These are phyloP conservation scores for Takifugu flavidus DNA, from an alignment of 2,113 vertebrate genomes.

Conservation along the genomic window DNA sequence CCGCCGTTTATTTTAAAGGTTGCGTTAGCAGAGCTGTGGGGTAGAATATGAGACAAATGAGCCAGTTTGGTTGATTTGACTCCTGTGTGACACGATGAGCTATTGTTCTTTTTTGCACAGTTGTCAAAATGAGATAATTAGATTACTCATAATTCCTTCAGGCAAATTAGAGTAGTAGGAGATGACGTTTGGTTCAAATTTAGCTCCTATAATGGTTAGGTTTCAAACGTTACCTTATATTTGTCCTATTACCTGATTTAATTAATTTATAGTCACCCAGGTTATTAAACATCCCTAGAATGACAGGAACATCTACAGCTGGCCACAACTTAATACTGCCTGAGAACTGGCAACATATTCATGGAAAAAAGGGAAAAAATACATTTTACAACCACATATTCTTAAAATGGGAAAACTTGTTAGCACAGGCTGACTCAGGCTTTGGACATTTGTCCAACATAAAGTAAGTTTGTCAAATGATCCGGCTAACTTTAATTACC, in stretches of 20 bases:
- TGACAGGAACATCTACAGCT: too few species aligned
- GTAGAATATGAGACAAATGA: background rate
- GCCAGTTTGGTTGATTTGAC: conserved; percentile 2
- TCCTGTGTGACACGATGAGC: background rate
- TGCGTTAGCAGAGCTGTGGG: conserved; percentile 5
- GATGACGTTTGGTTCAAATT: too few species aligned
- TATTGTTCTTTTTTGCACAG: background rate
- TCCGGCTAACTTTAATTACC: conserved; percentile 9
- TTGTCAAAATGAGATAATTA: background rate
- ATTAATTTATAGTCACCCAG: too few species aligned
- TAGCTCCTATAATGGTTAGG: too few species aligned
- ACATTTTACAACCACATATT: conserved; percentile 32
- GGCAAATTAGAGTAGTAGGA: too few species aligned
- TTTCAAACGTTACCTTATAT: too few species aligned
- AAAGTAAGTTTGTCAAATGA: conserved; percentile 21
- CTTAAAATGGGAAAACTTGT: conserved; percentile 34
- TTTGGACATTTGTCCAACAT: background rate
- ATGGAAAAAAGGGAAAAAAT: conserved; percentile 34
- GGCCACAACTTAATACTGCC: too few species aligned
- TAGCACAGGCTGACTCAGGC: conserved; percentile 1
- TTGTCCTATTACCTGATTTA: too few species aligned
- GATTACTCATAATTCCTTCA: too few species aligned
- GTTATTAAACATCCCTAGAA: too few species aligned
- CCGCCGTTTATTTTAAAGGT: background rate
- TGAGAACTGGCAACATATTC: too few species aligned